Percentiles rank a stretch among this genome's conserved stretches.
phyloP scores from a whole-genome alignment of 2,888 invertebrate species.

The Priapulus caudatus region DNA sequence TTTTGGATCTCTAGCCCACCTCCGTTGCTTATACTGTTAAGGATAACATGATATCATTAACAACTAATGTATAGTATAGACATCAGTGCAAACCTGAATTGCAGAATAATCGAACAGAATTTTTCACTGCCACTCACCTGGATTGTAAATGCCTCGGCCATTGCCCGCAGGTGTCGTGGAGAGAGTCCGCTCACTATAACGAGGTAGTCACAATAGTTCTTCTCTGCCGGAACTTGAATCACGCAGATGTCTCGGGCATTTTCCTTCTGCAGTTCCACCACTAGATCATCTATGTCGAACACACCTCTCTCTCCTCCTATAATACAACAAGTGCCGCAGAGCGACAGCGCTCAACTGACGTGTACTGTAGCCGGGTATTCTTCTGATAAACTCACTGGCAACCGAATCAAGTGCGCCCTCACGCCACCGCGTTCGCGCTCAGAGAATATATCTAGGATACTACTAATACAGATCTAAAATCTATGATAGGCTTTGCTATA shows the following conservation, averaged over 20 bases:
- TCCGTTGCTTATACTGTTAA: constrained; percentile 32
- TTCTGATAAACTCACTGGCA: no score
- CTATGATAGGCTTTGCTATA: no score
- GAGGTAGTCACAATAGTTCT: constrained; percentile 71
- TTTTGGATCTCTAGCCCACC: constrained; percentile 42
- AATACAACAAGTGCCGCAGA: constrained; percentile 32
- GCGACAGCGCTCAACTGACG: no score
- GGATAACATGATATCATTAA: no score
- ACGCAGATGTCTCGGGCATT: constrained; percentile 70
- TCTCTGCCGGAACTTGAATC: constrained; percentile 55
- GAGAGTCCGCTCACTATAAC: constrained; percentile 54
- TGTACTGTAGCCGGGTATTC: no score
- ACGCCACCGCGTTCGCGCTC: no score
- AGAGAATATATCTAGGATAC: no score
- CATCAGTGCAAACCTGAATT: no score
- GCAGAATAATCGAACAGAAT: no score
- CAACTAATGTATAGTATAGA: no score
- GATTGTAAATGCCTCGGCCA: constrained; percentile 30
- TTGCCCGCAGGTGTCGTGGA: constrained; percentile 34
- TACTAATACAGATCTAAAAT: no score
- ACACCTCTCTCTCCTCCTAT: constrained; percentile 70
- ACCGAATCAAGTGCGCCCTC: no score
- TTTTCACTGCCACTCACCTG: constrained; percentile 29
- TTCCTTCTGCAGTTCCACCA: constrained; percentile 59
- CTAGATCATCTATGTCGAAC: constrained; percentile 73